phyloP scores from a whole-genome alignment of 1,140 invertebrate genomes.

The Drosophila asahinai region DNA sequence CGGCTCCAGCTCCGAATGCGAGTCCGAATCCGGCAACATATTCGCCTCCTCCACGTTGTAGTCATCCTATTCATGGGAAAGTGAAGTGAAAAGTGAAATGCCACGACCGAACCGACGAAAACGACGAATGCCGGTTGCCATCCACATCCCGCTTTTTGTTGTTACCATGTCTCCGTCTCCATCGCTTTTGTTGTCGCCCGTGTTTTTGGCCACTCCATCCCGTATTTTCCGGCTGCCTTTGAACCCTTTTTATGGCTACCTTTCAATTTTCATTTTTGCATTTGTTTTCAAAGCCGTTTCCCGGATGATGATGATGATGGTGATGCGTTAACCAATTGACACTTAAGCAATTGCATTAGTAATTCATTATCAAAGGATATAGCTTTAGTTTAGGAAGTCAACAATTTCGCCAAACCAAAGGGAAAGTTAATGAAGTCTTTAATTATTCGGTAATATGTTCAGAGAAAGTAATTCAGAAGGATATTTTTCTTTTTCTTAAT shows the following conservation, averaged over 20 bases:
- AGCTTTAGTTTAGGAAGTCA: neutral
- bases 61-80: constrained; percentile 73
- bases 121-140: constrained; percentile 62
- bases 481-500: neutral
- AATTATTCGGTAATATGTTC: neutral
- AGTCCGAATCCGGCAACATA: constrained; percentile 40
- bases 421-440: neutral
- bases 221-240: constrained; percentile 40
- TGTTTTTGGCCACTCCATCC: constrained; percentile 38
- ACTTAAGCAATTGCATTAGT: constrained; percentile 3
- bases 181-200: constrained; percentile 14
- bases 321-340: constrained; percentile 6
- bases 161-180: constrained; percentile 40
- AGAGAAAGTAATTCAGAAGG: neutral
- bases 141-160: constrained; percentile 43
- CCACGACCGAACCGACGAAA: constrained; percentile 48
- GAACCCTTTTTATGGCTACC: constrained; percentile 27
- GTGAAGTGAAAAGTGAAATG: constrained; percentile 84
- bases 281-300: constrained; percentile 4
- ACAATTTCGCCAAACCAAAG: too few relatives aligned
- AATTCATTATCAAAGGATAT: neutral
- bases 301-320: neutral
- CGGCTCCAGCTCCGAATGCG: constrained; percentile 38
- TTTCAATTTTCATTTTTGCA: constrained; percentile 16
- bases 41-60: constrained; percentile 48